Percentiles rank a stretch among this genome's conserved stretches.
Conservation (phyloP, 2,113 vertebrate species). For the Stegostoma tigrinum region DNA sequence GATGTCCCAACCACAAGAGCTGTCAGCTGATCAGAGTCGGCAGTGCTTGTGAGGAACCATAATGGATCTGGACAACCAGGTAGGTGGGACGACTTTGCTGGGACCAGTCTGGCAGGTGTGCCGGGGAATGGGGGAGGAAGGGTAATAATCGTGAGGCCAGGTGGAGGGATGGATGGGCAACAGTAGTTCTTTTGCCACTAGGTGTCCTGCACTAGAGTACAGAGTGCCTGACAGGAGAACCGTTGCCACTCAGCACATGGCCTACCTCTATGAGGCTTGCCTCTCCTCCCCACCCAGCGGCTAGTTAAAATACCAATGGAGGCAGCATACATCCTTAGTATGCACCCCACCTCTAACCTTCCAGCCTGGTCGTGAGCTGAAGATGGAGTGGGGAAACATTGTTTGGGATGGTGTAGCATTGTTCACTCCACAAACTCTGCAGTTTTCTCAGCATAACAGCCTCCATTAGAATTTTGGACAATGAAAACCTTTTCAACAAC, state of each 20-base stretch:
- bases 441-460: background rate
- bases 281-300: no score
- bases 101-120: no score
- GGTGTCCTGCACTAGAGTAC: background rate
- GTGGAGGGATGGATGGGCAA: background rate
- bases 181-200: background rate
- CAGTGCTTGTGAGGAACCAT: no score
- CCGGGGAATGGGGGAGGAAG: no score
- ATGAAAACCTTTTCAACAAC: background rate
- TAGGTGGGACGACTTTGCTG: background rate
- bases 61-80: background rate
- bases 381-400: no score
- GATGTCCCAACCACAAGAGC: background rate
- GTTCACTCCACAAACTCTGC: background rate
- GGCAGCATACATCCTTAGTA: no score
- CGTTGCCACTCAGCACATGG: no score
- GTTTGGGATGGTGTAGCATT: no score
- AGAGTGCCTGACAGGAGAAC: background rate
- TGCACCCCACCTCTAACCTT: no score
- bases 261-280: no score
- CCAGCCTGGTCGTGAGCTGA: no score
- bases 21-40: background rate
- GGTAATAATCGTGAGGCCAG: background rate
- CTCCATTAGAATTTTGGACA: background rate
- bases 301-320: no score